These are phyloP conservation scores for Stegodyphus mimosarum DNA, from an alignment of 1,140 invertebrate species.

Conservation along the genomic window DNA sequence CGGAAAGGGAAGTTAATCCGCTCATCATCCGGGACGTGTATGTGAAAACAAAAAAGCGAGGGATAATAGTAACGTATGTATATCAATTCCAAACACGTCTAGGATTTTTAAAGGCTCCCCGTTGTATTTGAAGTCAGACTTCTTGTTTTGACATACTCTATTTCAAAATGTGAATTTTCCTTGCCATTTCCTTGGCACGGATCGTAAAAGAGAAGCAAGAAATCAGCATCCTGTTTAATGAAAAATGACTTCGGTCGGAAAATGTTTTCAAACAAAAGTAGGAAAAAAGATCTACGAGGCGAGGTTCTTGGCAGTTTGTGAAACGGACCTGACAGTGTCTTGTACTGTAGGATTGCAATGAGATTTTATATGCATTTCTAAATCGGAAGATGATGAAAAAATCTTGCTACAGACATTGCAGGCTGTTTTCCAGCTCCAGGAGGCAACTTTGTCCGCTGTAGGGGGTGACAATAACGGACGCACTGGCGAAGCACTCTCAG, in stretches of 20 bases:
- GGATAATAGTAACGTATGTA: constrained; percentile 17
- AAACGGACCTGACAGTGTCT: constrained; percentile 42
- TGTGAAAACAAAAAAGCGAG: constrained; percentile 23
- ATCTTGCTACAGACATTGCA: constrained; percentile 69
- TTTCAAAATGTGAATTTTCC: constrained; percentile 18
- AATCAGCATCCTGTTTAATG: constrained; percentile 24
- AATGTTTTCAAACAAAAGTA: background rate
- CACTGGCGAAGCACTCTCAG: constrained; percentile 43
- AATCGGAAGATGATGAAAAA: constrained; percentile 66
- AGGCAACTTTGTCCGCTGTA: constrained; percentile 33
- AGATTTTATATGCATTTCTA: constrained; percentile 68
- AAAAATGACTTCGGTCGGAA: constrained; percentile 21
- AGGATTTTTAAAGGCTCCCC: constrained; percentile 25
- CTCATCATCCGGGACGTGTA: constrained; percentile 9
- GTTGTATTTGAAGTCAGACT: constrained; percentile 21
- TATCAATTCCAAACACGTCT: constrained; percentile 21
- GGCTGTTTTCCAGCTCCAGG: constrained; percentile 66
- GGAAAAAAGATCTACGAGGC: constrained; percentile 35
- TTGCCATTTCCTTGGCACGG: background rate
- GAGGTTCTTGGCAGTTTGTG: constrained; percentile 45
- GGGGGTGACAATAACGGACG: constrained; percentile 32
- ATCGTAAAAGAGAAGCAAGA: background rate
- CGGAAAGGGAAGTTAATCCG: constrained; percentile 8
- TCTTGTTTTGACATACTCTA: constrained; percentile 27
- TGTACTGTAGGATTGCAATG: constrained; percentile 63